A percentile compares a stretch with the other conserved stretches of the same genome.
Evolutionary conservation across 2,797 vertebrate genomes (phyloP).

Genomic region (Euphonia xanthogaster): DNA sequence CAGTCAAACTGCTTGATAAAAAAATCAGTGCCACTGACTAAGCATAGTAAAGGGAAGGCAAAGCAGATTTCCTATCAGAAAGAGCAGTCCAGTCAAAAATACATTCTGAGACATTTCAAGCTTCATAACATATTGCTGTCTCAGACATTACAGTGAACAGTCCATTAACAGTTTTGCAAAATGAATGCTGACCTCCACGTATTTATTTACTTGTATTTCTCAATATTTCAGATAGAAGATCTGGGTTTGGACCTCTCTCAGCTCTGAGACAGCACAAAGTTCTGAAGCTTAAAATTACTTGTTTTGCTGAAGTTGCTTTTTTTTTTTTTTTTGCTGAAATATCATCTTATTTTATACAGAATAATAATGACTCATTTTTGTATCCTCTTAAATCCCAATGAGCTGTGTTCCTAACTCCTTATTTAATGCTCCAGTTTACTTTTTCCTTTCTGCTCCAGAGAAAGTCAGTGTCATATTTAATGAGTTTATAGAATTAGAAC

Average conservation of each 20-base stretch:
- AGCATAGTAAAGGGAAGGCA: constrained; percentile 2
- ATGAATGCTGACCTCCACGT: constrained; percentile 57
- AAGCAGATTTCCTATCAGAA: constrained; percentile 51
- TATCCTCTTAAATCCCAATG: constrained; percentile 12
- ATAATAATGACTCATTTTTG: constrained; percentile 34
- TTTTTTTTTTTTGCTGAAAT: constrained; percentile 7
- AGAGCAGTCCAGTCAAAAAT: constrained; percentile 44
- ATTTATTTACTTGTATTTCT: constrained; percentile 60
- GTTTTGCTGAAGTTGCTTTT: constrained; percentile 19
- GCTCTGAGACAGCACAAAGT: constrained; percentile 62
- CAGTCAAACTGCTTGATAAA: constrained; percentile 14
- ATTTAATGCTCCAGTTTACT: not conserved
- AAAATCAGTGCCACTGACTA: not conserved
- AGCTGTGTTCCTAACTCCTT: not conserved
- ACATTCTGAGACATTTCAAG: constrained; percentile 58
- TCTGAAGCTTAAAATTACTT: constrained; percentile 53
- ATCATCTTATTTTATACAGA: constrained; percentile 20
- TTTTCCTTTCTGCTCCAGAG: not conserved
- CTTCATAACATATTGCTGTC: constrained; percentile 66
- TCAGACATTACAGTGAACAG: constrained; percentile 54
- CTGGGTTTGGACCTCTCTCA: constrained; percentile 2
- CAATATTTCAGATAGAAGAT: constrained; percentile 43
- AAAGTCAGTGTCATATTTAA: not conserved
- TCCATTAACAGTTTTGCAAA: constrained; percentile 56
- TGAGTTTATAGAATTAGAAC: not conserved